phyloP scores from a whole-genome alignment of 2,797 vertebrate species.

The Ambastaia sidthimunki region DNA sequence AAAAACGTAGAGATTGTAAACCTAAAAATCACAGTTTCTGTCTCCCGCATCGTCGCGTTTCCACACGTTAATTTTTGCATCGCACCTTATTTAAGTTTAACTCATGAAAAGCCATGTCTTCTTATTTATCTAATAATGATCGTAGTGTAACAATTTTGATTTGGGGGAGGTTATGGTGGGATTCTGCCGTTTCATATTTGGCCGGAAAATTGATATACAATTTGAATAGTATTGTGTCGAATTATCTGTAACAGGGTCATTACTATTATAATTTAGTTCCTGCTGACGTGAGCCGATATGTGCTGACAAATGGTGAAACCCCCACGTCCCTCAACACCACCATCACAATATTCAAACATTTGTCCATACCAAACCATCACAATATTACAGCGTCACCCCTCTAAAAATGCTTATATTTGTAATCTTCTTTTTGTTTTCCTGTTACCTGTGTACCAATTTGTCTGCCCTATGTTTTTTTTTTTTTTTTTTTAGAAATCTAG shows the following conservation, averaged over 20 bases:
- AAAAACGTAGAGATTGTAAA: neutral
- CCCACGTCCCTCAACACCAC: neutral
- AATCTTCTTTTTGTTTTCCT: neutral
- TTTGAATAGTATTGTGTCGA: neutral
- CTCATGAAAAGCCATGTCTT: neutral
- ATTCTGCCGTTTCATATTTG: neutral
- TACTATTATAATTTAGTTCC: conserved; percentile 1
- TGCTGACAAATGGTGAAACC: conserved; percentile 71
- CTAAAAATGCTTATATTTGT: neutral
- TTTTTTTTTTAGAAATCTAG: conserved; percentile 19
- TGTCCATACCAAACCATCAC: neutral
- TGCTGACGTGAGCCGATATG: conserved; percentile 19
- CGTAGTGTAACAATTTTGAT: neutral
- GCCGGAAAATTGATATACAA: neutral
- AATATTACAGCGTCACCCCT: neutral
- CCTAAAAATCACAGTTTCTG: neutral
- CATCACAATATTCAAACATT: too few species aligned
- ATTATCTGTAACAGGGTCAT: conserved; percentile 19
- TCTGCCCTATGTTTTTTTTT: neutral
- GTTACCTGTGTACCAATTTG: neutral
- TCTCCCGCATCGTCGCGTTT: conserved; percentile 3
- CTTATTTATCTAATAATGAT: neutral
- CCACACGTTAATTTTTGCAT: neutral
- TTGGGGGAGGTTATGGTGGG: neutral
- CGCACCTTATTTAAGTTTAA: neutral